Conservation (phyloP, 2,797 vertebrate species). For the Pangasius krempfi region DNA sequence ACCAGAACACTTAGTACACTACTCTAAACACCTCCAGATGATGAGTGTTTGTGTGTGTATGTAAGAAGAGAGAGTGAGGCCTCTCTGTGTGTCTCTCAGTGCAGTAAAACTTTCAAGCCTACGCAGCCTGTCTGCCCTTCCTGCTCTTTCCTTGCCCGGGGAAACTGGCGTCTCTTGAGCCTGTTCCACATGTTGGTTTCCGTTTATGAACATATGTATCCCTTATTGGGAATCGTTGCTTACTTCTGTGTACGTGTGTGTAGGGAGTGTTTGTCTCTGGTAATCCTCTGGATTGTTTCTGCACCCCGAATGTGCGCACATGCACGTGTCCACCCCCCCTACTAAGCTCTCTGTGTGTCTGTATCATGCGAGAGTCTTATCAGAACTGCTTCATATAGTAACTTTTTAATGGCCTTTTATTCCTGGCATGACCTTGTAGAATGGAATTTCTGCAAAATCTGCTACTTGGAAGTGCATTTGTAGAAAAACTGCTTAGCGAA, state of each 20-base stretch:
- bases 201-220: not conserved
- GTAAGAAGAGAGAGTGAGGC: not conserved
- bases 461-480: not conserved
- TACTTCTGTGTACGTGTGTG: not conserved
- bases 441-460: slow-evolving; percentile 5
- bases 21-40: slow-evolving; percentile 61
- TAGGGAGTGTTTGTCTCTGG: not conserved
- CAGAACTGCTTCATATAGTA: not conserved
- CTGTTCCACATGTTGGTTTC: slow-evolving; percentile 20
- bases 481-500: not conserved
- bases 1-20: slow-evolving; percentile 11
- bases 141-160: not conserved
- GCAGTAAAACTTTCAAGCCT: slow-evolving; percentile 37
- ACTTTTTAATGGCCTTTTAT: not conserved
- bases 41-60: slow-evolving; percentile 10
- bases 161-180: not conserved
- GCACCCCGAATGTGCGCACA: not conserved
- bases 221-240: not conserved
- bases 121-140: slow-evolving; percentile 6
- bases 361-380: not conserved
- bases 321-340: not conserved
- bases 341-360: not conserved
- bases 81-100: not conserved
- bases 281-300: not conserved
- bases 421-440: not conserved